Conservation (phyloP, 2,888 invertebrate species). For the Tortrix viridana region DNA sequence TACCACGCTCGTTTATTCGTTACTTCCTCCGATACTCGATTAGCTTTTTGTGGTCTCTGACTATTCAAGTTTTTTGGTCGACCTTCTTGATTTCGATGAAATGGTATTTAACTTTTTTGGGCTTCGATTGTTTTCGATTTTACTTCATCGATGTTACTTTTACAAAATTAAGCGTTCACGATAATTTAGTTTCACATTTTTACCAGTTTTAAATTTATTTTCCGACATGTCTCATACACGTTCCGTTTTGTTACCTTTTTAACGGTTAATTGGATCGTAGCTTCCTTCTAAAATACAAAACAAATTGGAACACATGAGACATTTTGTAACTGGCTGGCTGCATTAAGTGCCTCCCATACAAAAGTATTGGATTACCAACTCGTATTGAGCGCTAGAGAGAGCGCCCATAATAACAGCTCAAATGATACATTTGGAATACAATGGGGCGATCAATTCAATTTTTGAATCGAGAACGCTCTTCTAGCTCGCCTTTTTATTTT, state of each 20-base stretch:
- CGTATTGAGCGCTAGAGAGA: constrained; percentile 77
- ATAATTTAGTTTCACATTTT: not conserved
- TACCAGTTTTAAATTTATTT: no score
- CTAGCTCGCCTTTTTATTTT: constrained; percentile 74
- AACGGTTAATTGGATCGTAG: constrained; percentile 24
- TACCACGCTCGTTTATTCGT: constrained; percentile 80
- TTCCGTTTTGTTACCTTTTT: constrained; percentile 3
- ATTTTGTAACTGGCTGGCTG: constrained; percentile 63
- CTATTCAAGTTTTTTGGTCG: constrained; percentile 56
- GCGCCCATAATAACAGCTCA: constrained; percentile 83
- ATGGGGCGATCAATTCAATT: constrained; percentile 85
- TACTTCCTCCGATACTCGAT: constrained; percentile 78
- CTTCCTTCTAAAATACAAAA: constrained; percentile 58
- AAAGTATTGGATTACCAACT: constrained; percentile 83
- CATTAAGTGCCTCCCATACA: constrained; percentile 83
- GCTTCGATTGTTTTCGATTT: constrained; percentile 59
- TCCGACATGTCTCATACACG: no score
- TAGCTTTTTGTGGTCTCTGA: constrained; percentile 76
- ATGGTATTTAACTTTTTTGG: constrained; percentile 66
- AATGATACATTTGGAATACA: constrained; percentile 85
- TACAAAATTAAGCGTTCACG: not conserved
- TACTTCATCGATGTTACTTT: constrained; percentile 42
- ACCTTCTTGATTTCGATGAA: constrained; percentile 59
- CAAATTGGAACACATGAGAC: constrained; percentile 67
- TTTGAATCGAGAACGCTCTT: constrained; percentile 84